Conservation (phyloP, 2,797 vertebrate species). For the Telmatherina bonti region DNA sequence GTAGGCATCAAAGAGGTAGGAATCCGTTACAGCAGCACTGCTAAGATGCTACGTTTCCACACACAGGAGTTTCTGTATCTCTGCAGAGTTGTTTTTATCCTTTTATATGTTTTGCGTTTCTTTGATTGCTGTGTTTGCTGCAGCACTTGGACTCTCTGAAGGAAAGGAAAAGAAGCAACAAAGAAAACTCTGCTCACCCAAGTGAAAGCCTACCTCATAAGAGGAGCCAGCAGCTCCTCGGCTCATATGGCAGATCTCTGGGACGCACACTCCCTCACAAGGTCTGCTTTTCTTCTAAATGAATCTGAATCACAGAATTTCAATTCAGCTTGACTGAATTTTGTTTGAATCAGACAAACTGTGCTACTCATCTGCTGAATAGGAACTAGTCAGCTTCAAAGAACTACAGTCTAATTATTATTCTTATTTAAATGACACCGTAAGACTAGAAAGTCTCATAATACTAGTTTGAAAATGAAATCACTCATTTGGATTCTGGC, state of each 20-base stretch:
- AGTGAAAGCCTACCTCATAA: constrained; percentile 88
- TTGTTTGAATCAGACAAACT: background rate
- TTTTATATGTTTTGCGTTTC: constrained; percentile 13
- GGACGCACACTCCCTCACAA: constrained; percentile 86
- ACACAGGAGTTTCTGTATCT: background rate
- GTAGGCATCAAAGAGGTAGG: constrained; percentile 80
- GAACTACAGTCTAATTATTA: background rate
- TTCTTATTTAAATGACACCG: background rate
- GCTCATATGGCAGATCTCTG: constrained; percentile 86
- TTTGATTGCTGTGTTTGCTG: constrained; percentile 34
- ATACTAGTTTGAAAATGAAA: background rate
- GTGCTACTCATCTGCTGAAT: background rate
- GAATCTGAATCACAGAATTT: background rate
- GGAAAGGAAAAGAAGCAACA: constrained; percentile 89
- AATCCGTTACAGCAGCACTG: constrained; percentile 2
- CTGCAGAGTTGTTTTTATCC: background rate
- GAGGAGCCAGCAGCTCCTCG: constrained; percentile 84
- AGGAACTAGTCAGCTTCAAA: background rate
- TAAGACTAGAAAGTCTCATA: background rate
- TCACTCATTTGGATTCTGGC: constrained; percentile 21
- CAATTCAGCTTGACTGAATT: background rate
- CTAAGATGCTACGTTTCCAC: background rate
- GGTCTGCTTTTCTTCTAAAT: constrained; percentile 69
- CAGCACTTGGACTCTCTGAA: constrained; percentile 91
- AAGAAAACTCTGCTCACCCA: constrained; percentile 84